phyloP scores from a whole-genome alignment of 2,113 vertebrate species.

The Hyperoodon ampullatus region DNA sequence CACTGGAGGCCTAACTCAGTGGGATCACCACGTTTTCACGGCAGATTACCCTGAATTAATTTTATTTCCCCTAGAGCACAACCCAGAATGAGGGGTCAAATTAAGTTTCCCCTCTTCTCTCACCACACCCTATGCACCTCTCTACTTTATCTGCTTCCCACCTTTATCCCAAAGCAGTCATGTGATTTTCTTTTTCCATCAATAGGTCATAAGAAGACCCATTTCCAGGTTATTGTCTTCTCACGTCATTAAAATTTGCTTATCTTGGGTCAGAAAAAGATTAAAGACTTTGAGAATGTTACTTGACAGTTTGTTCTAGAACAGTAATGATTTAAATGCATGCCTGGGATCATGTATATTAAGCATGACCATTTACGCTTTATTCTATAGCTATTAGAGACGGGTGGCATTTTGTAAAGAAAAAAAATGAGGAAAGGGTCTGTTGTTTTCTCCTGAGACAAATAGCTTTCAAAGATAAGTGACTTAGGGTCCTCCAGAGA shows the following conservation, averaged over 20 bases:
- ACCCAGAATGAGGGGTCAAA: neutral
- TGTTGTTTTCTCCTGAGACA: neutral
- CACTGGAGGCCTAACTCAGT: neutral
- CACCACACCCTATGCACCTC: rapidly evolving
- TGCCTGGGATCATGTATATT: neutral
- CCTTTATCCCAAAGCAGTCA: neutral
- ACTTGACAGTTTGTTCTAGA: neutral
- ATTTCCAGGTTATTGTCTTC: neutral
- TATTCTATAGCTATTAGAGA: neutral
- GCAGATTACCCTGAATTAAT: neutral
- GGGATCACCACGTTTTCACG: neutral
- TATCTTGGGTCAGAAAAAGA: neutral
- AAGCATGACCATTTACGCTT: neutral
- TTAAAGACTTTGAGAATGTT: neutral
- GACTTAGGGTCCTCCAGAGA: neutral
- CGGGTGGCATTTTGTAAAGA: neutral
- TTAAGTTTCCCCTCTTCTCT: neutral
- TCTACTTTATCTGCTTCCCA: too few relatives aligned
- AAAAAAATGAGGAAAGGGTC: neutral
- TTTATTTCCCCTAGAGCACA: neutral
- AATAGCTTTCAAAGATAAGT: neutral
- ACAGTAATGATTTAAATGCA: neutral
- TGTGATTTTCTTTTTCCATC: neutral
- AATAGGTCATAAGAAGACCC: neutral
- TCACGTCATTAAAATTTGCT: conserved; percentile 7